Evolutionary conservation across 2,888 invertebrate species (phyloP).

Genomic region (Heteropelma amictum): DNA sequence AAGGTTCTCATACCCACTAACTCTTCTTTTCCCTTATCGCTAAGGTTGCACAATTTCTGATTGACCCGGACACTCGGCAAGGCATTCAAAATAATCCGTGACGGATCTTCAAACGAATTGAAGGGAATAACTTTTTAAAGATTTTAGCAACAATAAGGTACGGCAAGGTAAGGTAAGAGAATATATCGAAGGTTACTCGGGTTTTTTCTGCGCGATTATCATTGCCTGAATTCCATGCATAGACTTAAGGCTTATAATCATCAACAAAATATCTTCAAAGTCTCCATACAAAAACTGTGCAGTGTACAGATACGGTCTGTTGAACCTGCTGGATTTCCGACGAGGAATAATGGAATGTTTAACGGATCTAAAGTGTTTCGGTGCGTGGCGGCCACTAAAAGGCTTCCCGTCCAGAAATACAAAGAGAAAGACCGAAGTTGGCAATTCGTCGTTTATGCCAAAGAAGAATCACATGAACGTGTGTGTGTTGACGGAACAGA

Average conservation of each 20-base stretch:
- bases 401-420: not conserved
- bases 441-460: not conserved
- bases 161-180: too few species aligned
- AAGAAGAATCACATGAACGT: not conserved
- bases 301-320: not conserved
- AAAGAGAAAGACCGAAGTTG: not conserved
- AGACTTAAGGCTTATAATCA: too few species aligned
- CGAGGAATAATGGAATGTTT: not conserved
- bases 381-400: slow-evolving; percentile 1
- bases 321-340: not conserved
- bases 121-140: too few species aligned
- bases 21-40: not conserved
- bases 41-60: not conserved
- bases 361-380: not conserved
- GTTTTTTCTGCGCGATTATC: too few species aligned
- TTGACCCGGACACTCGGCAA: too few species aligned
- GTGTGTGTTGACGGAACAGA: not conserved
- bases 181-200: too few species aligned
- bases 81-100: too few species aligned
- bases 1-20: slow-evolving; percentile 22
- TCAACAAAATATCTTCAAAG: not conserved
- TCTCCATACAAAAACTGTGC: not conserved
- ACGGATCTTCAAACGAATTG: too few species aligned
- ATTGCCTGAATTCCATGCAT: too few species aligned
- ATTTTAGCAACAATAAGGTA: too few species aligned